A percentile compares a stretch with the other conserved stretches of the same genome.
phyloP scores from a whole-genome alignment of 92 coral and sea anemone genomes.

The Epizoanthus stellaris region DNA sequence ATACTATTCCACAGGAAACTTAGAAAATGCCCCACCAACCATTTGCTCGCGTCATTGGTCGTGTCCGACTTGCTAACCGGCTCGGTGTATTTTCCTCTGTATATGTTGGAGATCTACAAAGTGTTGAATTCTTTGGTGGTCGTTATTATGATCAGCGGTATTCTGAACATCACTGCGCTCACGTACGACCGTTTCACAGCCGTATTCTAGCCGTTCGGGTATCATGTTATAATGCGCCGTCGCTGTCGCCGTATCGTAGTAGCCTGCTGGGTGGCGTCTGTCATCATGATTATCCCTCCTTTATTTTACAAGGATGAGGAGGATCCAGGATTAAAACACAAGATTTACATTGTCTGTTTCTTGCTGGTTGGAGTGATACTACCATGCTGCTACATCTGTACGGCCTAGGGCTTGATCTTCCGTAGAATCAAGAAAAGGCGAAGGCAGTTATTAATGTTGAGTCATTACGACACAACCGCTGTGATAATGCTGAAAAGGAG shows the following conservation, averaged over 20 bases:
- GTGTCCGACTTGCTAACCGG: slow-evolving; percentile 20
- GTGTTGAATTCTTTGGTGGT: neutral
- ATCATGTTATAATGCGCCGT: neutral
- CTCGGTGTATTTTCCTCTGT: slow-evolving; percentile 12
- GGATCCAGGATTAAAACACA: slow-evolving; percentile 1
- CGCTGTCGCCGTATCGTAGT: neutral
- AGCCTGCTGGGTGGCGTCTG: slow-evolving; percentile 1
- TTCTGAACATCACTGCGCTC: slow-evolving; percentile 7
- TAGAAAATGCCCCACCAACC: slow-evolving; percentile 3
- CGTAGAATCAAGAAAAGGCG: neutral
- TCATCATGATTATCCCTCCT: neutral
- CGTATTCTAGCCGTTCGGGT: neutral
- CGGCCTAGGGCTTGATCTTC: neutral
- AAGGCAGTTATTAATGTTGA: neutral
- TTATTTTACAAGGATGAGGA: neutral
- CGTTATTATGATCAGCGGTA: neutral
- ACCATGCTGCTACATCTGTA: neutral
- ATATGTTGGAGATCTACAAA: neutral
- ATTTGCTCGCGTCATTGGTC: neutral
- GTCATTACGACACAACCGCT: neutral
- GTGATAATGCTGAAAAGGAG: neutral
- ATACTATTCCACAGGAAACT: neutral
- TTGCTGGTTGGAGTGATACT: slow-evolving; percentile 2
- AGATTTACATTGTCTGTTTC: neutral
- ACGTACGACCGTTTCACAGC: neutral